Evolutionary conservation across 1,140 invertebrate genomes (phyloP).

Genomic region (Acromyrmex heyeri): DNA sequence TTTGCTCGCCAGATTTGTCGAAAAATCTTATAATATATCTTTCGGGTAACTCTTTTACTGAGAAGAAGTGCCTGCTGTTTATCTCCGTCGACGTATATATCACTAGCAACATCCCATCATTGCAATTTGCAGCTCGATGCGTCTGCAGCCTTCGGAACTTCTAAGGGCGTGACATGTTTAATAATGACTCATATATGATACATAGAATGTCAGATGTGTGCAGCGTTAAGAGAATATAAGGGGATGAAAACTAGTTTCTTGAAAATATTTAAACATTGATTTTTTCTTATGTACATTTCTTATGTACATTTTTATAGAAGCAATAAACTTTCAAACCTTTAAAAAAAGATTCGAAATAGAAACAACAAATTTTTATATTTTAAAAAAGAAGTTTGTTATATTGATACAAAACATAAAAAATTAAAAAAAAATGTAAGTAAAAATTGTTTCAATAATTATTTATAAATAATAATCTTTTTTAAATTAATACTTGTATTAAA

Average conservation of each 20-base stretch:
- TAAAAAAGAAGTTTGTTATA: neutral
- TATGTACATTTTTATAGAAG: neutral
- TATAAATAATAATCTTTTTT: neutral
- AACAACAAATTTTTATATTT: neutral
- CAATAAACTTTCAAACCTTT: neutral
- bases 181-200: slow-evolving; percentile 54
- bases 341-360: neutral
- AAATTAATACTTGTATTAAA: neutral
- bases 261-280: neutral
- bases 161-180: slow-evolving; percentile 53
- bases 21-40: slow-evolving; percentile 27
- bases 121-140: slow-evolving; percentile 32
- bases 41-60: neutral
- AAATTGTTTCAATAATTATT: neutral
- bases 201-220: slow-evolving; percentile 30
- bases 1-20: neutral
- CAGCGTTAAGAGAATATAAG: neutral
- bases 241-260: neutral
- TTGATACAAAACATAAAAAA: neutral
- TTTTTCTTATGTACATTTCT: neutral
- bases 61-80: slow-evolving; percentile 5
- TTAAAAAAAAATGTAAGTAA: neutral
- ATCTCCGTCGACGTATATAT: neutral
- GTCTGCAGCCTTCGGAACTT: slow-evolving; percentile 14
- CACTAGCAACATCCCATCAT: slow-evolving; percentile 14